Conservation (phyloP, 2,113 vertebrate species). For the Caloenas nicobarica region DNA sequence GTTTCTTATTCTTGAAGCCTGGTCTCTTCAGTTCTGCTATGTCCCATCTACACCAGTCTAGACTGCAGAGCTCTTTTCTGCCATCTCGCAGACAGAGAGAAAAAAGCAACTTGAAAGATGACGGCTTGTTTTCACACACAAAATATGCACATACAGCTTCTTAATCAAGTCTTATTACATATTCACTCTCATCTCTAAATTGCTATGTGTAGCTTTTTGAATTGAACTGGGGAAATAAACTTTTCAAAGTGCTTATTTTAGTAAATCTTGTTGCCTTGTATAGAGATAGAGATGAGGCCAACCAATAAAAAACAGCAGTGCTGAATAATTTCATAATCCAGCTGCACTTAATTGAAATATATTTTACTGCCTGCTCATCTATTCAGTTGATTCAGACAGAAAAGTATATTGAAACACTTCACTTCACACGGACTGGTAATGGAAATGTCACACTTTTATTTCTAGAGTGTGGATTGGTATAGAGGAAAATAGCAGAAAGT, state of each 20-base stretch:
- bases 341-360: not conserved
- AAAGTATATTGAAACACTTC: not conserved
- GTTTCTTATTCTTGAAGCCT: conserved; percentile 27
- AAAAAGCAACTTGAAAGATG: conserved; percentile 22
- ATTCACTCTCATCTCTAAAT: not conserved
- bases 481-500: conserved; percentile 85
- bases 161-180: not conserved
- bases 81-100: conserved; percentile 59
- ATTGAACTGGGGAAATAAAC: not conserved
- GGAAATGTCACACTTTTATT: not conserved
- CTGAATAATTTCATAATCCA: not conserved
- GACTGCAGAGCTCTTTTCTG: conserved; percentile 57
- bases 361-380: not conserved
- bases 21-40: conserved; percentile 67
- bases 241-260: not conserved
- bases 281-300: not conserved
- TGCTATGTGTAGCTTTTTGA: not conserved
- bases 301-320: not conserved
- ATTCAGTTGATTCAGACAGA: not conserved
- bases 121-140: conserved; percentile 6
- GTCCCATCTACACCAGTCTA: conserved; percentile 67
- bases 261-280: not conserved
- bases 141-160: not conserved
- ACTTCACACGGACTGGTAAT: not conserved
- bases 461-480: conserved; percentile 80